A percentile compares a stretch with the other conserved stretches of the same genome.
Evolutionary conservation across 2,797 vertebrate genomes (phyloP).

Genomic region (Cyclopterus lumpus): DNA sequence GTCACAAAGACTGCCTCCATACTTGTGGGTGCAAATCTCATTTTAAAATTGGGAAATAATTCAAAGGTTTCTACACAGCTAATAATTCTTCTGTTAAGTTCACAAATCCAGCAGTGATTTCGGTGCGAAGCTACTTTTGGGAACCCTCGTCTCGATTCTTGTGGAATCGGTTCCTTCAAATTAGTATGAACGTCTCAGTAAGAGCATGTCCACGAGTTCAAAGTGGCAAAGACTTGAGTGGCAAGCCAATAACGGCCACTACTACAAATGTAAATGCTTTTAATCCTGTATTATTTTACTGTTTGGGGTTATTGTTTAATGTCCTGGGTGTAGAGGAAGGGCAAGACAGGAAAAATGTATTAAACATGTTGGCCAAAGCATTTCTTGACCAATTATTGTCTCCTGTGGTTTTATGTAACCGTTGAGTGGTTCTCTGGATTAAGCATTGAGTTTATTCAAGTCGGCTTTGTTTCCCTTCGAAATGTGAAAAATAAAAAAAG

Average conservation of each 20-base stretch:
- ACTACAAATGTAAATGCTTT: slow-evolving; percentile 64
- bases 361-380: slow-evolving; percentile 66
- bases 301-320: slow-evolving; percentile 49
- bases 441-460: not conserved
- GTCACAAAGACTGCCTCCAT: slow-evolving; percentile 8
- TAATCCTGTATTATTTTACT: slow-evolving; percentile 57
- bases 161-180: slow-evolving; percentile 51
- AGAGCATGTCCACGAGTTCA: slow-evolving; percentile 36
- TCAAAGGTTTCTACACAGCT: not conserved
- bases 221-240: slow-evolving; percentile 19
- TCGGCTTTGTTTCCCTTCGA: not conserved
- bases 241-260: slow-evolving; percentile 45
- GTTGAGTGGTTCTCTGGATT: not conserved
- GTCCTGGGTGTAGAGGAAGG: slow-evolving; percentile 61
- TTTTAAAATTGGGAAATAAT: slow-evolving; percentile 28
- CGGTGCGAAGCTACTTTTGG: slow-evolving; percentile 58
- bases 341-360: slow-evolving; percentile 55
- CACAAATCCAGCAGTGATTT: slow-evolving; percentile 44
- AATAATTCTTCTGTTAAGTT: slow-evolving; percentile 1
- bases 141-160: slow-evolving; percentile 56
- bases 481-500: not conserved
- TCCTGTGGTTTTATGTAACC: not conserved
- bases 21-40: slow-evolving; percentile 10
- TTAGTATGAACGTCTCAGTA: slow-evolving; percentile 26
- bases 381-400: slow-evolving; percentile 21